Conservation (phyloP, 2,113 vertebrate species). For the Sinocyclocheilus anophthalmus region DNA sequence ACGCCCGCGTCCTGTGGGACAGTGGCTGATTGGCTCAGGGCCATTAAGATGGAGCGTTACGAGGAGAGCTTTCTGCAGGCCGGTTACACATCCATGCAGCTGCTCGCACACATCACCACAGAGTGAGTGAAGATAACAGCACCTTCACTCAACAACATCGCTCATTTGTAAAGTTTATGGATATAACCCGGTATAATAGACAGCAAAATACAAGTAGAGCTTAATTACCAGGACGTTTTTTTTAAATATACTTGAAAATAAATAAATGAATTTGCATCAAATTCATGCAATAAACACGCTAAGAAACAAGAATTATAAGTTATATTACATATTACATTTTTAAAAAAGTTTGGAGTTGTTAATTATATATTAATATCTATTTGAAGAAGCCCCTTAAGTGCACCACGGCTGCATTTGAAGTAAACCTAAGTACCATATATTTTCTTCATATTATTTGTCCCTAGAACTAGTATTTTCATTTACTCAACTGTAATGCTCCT, state of each 20-base stretch:
- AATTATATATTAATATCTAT: no score
- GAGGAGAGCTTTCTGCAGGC: conserved; percentile 86
- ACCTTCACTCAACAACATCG: neutral
- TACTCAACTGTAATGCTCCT: no score
- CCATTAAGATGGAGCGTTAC: conserved; percentile 90
- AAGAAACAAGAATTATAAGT: no score
- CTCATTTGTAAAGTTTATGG: neutral
- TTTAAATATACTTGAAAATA: neutral
- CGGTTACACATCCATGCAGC: conserved; percentile 83
- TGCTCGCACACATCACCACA: conserved; percentile 83
- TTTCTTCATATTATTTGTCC: no score
- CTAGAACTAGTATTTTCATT: no score
- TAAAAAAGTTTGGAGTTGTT: no score
- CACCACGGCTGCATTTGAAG: no score
- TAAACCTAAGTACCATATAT: no score
- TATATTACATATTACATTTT: no score
- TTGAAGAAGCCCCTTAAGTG: no score
- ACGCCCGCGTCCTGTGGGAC: conserved; percentile 82
- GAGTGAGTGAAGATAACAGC: conserved; percentile 76
- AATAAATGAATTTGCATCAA: neutral
- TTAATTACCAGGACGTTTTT: no score
- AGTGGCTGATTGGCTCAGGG: conserved; percentile 86
- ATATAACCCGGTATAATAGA: neutral
- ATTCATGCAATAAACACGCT: neutral
- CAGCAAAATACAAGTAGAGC: neutral